Conservation (phyloP, 2,113 vertebrate genomes). For the Agelaius tricolor region DNA sequence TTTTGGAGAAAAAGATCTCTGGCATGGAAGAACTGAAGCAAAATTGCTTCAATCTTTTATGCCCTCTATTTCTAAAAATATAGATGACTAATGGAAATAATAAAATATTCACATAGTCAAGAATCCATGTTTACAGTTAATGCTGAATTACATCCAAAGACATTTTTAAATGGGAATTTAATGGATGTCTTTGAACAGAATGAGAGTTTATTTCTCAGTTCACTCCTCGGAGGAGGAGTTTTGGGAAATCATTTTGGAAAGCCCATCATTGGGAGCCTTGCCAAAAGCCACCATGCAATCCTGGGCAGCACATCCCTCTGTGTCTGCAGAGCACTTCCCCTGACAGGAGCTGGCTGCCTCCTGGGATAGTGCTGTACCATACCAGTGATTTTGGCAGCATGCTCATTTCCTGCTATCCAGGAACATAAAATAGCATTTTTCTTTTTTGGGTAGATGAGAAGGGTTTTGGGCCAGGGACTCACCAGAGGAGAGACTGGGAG, state of each 20-base stretch:
- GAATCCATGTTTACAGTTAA: conserved; percentile 31
- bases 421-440: rapidly evolving
- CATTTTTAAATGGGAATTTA: not conserved
- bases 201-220: not conserved
- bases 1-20: not conserved
- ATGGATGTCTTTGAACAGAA: not conserved
- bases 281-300: not conserved
- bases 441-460: not conserved
- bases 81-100: conserved; percentile 49
- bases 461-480: not conserved
- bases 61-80: conserved; percentile 66
- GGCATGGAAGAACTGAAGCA: conserved; percentile 26
- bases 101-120: conserved; percentile 73
- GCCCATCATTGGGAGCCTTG: rapidly evolving
- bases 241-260: not conserved
- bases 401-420: not conserved
- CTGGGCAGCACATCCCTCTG: rapidly evolving
- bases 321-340: not conserved
- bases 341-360: not conserved
- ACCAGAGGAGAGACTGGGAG: rapidly evolving
- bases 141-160: conserved; percentile 17
- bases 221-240: not conserved
- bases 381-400: not conserved
- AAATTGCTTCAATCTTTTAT: conserved; percentile 72
- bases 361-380: not conserved